Base-by-base conservation (phyloP, 2,888 invertebrate genomes). In the Melitaea athalia region DNA sequence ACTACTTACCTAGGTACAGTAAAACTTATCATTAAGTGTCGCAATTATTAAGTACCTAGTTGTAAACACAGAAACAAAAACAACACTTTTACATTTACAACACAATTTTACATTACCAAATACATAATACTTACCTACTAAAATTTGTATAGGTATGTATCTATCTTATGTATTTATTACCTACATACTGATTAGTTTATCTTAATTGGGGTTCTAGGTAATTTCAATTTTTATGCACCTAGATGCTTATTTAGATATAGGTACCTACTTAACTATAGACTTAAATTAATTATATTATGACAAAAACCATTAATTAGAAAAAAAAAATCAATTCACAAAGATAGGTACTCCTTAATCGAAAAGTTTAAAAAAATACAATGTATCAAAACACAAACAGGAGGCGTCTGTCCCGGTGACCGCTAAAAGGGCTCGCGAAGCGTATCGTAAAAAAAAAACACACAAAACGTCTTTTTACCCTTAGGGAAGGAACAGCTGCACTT, bases 401-500 rank as follows among this genome's bases (percentile, higher is more conserved):
- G 81, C 83, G 79, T 79, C 75, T 75, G 76, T 84, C 88, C 90
- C 84, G 83, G 86, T 89, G 89, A 91, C 91, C 91, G 90, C 88
- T 86, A 89, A 90, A 89, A 86, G 85, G 84, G 80, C 85, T 77
- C 77, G 78, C 74, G 63, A 79, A 81, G 78, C 80, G 84, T 83
- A 82, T 81, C 81, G 74, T n/a, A n/a, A n/a, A 81, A 84, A 80
- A 82, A 88, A 87, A 86, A 57, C 57, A 57, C 57, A 89, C 86
- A 91, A 89, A 89, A 88, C 89, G 80, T 86, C 85, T 88, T 91
- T 91, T 91, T 89, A 88, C 90, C 91, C 90, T 83, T 79, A 78
- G 91, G 91, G 89, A 87, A 86, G 80, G 85, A 89, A 90, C 92
- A 92, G 92, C 92, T 92, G 92, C 92, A 83, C 85, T 86, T 88